Conservation (phyloP, 2,888 invertebrate genomes). For the Linyphia triangularis region DNA sequence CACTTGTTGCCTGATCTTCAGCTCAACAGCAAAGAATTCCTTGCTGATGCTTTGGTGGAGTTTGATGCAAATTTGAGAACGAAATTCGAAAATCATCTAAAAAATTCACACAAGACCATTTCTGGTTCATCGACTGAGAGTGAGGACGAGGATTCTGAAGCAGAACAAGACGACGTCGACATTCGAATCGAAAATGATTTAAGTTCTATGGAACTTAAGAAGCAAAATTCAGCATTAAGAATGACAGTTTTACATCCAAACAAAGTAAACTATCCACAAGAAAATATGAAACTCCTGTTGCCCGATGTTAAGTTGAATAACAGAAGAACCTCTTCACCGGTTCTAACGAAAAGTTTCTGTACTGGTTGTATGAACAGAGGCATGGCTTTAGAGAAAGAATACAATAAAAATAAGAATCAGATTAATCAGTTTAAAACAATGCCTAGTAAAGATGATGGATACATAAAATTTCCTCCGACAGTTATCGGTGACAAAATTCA, state of each 20-base stretch:
- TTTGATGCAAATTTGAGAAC: conserved; percentile 20
- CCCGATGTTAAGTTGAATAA: conserved; percentile 52
- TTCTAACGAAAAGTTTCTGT: conserved; percentile 51
- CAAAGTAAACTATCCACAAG: conserved; percentile 56
- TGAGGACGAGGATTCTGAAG: neutral
- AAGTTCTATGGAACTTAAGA: neutral
- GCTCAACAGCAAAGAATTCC: conserved; percentile 1
- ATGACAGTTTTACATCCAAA: conserved; percentile 21
- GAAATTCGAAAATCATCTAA: conserved; percentile 62
- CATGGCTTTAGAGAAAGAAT: neutral
- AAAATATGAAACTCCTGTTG: conserved; percentile 24
- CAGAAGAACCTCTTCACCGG: neutral
- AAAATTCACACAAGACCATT: conserved; percentile 33
- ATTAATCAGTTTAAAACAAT: neutral
- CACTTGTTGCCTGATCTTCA: conserved; percentile 51
- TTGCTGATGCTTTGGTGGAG: neutral
- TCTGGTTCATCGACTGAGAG: conserved; percentile 19
- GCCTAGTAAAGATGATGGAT: neutral
- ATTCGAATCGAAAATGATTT: neutral
- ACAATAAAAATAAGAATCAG: neutral
- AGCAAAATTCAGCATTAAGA: neutral
- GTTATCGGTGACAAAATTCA: neutral
- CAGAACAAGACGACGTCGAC: neutral
- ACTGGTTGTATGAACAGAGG: conserved; percentile 43
- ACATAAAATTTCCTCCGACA: neutral